A percentile compares a stretch with the other conserved stretches of the same genome.
phyloP scores from a whole-genome alignment of 2,113 vertebrate genomes.

The Caranx melampygus region DNA sequence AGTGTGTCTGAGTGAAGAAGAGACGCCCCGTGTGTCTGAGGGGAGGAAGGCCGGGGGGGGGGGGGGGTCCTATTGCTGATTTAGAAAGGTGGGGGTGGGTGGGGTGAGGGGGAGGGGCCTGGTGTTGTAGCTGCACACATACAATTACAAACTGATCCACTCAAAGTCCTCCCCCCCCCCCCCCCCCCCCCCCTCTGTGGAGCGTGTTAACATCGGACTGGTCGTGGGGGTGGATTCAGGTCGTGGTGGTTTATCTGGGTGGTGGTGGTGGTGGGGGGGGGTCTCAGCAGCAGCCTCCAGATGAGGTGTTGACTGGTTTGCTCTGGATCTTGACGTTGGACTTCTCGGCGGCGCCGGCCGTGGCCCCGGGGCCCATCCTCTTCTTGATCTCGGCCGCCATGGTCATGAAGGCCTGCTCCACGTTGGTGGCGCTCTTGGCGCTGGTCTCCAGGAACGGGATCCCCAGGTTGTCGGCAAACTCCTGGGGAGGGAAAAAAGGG shows the following conservation, averaged over 20 bases:
- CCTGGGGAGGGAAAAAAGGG: slow-evolving; percentile 77
- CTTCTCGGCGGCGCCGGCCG: slow-evolving; percentile 91
- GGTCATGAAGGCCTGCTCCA: slow-evolving; percentile 99
- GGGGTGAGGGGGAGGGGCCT: slow-evolving; percentile 10
- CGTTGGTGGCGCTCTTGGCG: slow-evolving; percentile 98
- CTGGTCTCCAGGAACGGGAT: slow-evolving; percentile 99
- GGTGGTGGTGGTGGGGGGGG: too few relatives aligned
- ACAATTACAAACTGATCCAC: slow-evolving; percentile 89
- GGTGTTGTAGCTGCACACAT: slow-evolving; percentile 92
- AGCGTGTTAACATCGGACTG: slow-evolving; percentile 60
- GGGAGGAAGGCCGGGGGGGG: slow-evolving; percentile 15
- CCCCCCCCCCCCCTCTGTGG: slow-evolving; percentile 25
- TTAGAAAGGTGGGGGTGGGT: slow-evolving; percentile 63
- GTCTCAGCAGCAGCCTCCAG: slow-evolving; percentile 92
- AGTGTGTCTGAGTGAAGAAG: slow-evolving; percentile 40
- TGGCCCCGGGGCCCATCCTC: slow-evolving; percentile 96
- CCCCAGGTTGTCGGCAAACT: slow-evolving; percentile 95
- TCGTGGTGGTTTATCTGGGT: background rate
- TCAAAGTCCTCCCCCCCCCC: slow-evolving; percentile 52
- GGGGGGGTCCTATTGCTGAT: slow-evolving; percentile 90
- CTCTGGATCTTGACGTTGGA: slow-evolving; percentile 99
- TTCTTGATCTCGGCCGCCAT: slow-evolving; percentile 99
- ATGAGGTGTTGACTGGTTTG: slow-evolving; percentile 97
- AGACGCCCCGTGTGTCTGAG: slow-evolving; percentile 10
- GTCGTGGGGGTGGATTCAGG: slow-evolving; percentile 18